Conservation (phyloP, 1,140 invertebrate genomes). For the Bathynomus jamesi region DNA sequence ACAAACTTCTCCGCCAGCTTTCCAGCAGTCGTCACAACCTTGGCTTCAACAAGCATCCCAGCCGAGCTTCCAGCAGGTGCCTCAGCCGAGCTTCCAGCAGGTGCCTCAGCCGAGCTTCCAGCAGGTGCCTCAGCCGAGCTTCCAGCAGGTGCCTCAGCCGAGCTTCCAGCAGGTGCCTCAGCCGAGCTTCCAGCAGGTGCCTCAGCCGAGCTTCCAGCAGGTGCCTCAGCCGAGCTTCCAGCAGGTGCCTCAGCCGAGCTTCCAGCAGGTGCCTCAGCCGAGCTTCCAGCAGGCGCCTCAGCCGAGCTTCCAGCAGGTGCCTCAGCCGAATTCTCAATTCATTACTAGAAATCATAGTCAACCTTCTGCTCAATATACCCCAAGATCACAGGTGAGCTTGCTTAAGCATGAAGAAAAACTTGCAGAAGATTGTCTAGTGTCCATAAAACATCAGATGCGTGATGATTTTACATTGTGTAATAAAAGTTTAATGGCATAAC, state of each 20-base stretch:
- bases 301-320: neutral
- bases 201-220: neutral
- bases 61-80: constrained; percentile 1
- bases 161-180: neutral
- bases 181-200: neutral
- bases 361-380: no score
- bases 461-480: no score
- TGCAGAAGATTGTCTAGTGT: no score
- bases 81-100: constrained; percentile 8
- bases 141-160: constrained; percentile 19
- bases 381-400: no score
- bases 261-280: neutral
- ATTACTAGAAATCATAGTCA: neutral
- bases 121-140: constrained; percentile 15
- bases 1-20: neutral
- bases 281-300: neutral
- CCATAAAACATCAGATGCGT: no score
- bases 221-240: neutral
- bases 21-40: neutral
- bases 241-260: neutral
- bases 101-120: constrained; percentile 16
- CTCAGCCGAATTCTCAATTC: neutral
- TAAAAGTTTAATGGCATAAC: no score
- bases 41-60: constrained; percentile 3
- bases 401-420: no score